These are phyloP conservation scores for Cerastis leucographa DNA, from an alignment of 2,888 invertebrate species.

Conservation along the genomic window DNA sequence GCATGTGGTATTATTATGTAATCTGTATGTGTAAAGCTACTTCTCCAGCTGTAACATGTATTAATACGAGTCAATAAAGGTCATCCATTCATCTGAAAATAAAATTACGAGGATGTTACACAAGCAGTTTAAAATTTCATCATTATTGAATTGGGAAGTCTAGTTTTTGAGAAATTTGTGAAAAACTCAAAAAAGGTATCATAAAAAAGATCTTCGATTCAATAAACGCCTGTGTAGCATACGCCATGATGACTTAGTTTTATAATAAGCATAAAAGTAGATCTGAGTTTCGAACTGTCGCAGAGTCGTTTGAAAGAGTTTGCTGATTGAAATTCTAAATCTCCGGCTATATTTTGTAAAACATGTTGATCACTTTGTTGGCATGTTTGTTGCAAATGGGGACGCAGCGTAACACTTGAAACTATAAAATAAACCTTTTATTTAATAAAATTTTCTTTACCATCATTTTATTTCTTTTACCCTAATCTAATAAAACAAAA, in stretches of 20 bases:
- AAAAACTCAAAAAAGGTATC: not conserved
- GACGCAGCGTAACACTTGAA: slow-evolving; percentile 4
- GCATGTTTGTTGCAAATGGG: not conserved
- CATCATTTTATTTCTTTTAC: not conserved
- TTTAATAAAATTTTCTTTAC: slow-evolving; percentile 22
- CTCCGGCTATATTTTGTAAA: not conserved
- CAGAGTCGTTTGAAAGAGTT: not conserved
- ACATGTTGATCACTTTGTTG: not conserved
- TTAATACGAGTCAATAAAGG: not conserved
- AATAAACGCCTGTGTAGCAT: not conserved
- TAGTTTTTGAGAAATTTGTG: not conserved
- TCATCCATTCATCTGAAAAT: not conserved
- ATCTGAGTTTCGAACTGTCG: not conserved
- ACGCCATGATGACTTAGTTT: not conserved
- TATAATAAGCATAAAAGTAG: not conserved
- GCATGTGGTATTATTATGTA: slow-evolving; percentile 15
- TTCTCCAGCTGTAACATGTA: not conserved
- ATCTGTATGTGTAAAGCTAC: not conserved
- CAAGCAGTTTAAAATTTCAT: not conserved
- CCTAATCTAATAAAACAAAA: not conserved
- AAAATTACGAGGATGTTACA: not conserved
- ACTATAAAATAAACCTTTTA: slow-evolving; percentile 26
- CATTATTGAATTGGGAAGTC: not conserved
- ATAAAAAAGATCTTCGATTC: not conserved
- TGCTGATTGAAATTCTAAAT: not conserved